Base-by-base conservation (phyloP, 2,797 vertebrate species). In the Momotus momota region DNA sequence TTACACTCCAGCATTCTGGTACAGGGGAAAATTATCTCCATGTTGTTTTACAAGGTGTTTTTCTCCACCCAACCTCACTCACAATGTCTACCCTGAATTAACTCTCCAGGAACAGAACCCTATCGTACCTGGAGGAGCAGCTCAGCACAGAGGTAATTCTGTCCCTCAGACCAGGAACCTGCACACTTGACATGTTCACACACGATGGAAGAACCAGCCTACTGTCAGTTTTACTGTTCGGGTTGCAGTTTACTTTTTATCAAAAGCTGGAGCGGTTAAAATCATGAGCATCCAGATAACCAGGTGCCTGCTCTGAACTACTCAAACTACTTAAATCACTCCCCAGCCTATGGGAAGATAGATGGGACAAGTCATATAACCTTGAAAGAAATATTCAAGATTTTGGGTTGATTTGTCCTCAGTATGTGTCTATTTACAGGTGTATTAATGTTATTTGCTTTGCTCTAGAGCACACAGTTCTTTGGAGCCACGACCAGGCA, bases 111-210 rank as follows among this genome's bases (percentile, higher is more conserved):
- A 49, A 7, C 26, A 5, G 15, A 48, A 17, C 22, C 35, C 35
- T 35, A 35, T 35, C 9, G 0, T 5, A 3, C 49, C 64, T 1
- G 1, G 10, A 18, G 51, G 26, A 49, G 2, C 0, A 1, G 38
- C 6, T 29, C 25, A 5, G 52, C 62, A 29, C 20, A 14, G 6
- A 1, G 38, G 8, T 31, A 9, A 35, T 14, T 5, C n/a, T 4
- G 22, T 15, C 62, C 81, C 18, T 46, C 49, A 1, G 3, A 23
- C 6, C 29, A 6, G 33, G 25, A 18, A 16, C 27, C 49, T 46
- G 19, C 51, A 19, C 10, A 2, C 6, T 29, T 4, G 2, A 4
- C 14, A 0, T 0, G 7, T 4, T 38, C 72, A 3, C 2, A 8
- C 29, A 13, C 14, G 18, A 1, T 0, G 0, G 2, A 8, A 55